A percentile compares a stretch with the other conserved stretches of the same genome.
Evolutionary conservation across 2,113 vertebrate species (phyloP).

Genomic region (Zosterops borbonicus): DNA sequence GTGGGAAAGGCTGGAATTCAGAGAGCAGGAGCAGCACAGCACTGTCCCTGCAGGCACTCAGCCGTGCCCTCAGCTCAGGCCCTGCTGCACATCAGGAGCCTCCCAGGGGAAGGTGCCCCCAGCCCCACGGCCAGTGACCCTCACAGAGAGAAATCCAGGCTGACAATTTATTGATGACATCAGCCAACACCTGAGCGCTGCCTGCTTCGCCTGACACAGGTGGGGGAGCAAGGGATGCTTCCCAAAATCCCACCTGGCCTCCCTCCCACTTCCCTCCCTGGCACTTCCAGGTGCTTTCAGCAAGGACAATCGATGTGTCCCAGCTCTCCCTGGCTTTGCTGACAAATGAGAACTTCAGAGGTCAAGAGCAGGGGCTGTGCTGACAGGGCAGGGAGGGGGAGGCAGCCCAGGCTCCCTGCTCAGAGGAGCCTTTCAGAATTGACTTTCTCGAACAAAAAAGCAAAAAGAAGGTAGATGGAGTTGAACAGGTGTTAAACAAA

Average conservation of each 20-base stretch:
- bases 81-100: not conserved
- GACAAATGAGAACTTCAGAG: not conserved
- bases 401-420: not conserved
- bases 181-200: slow-evolving; percentile 73
- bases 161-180: slow-evolving; percentile 80
- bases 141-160: slow-evolving; percentile 6
- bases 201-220: not conserved
- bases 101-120: not conserved
- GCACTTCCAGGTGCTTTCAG: slow-evolving; percentile 73
- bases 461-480: not conserved
- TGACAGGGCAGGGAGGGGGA: not conserved
- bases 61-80: not conserved
- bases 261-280: slow-evolving; percentile 18
- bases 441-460: not conserved
- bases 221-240: not conserved
- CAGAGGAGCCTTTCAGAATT: not conserved
- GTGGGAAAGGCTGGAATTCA: not conserved
- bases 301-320: slow-evolving; percentile 66
- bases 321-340: not conserved
- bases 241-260: slow-evolving; percentile 21
- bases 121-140: slow-evolving; percentile 24
- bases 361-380: not conserved
- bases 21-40: not conserved
- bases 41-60: not conserved
- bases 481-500: not conserved